Evolutionary conservation across 2,888 invertebrate genomes (phyloP), one percentile per base, ranked within the genome.

Genomic region (Ophonus ardosiacus): DNA sequence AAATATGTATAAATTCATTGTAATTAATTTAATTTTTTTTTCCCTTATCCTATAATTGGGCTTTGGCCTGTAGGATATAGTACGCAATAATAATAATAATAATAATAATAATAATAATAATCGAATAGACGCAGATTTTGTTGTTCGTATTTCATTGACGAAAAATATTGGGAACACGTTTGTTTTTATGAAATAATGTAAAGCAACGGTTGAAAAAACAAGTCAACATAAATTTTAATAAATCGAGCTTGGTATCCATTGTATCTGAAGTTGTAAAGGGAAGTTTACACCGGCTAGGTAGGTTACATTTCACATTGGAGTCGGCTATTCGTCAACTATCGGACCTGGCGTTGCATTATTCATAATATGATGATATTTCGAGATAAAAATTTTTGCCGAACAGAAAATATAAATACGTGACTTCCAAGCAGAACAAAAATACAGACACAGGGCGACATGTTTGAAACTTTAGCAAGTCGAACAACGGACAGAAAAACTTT

Each of bases 381-480:
- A 85, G 79, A 80, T 71, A 68, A 85, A 78, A 80, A 80, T 78
- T 84, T 78, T 56, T 68, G 57, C 85, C 71, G 80, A 85, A 85
- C 80, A 79, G 85, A 85, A 85, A 85, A 85, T 79, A 85, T 85
- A 85, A 85, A 85, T 85, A 85, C 85, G 85, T 85, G 85, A 85
- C 85, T 81, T 56, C 68, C 79, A 80, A 79, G 59, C 79, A 71
- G 80, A 79, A 40, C 79, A 71, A 71, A 84, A 65, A 84, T 31
- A 78, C 43, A 59, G 61, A 61, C 76, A 57, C 57, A 57, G 31
- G 15, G 57, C 31, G 78, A 78, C 78, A 59, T 83, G 68, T 59
- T 57, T 83, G 59, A 83, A 82, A 83, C 76, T 83, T 83, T 17
- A 40, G n/a, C 71, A 76, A 83, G 31, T 63, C 40, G 43, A 63